Conservation (phyloP, 1,140 invertebrate species). For the Acromyrmex charruanus region DNA sequence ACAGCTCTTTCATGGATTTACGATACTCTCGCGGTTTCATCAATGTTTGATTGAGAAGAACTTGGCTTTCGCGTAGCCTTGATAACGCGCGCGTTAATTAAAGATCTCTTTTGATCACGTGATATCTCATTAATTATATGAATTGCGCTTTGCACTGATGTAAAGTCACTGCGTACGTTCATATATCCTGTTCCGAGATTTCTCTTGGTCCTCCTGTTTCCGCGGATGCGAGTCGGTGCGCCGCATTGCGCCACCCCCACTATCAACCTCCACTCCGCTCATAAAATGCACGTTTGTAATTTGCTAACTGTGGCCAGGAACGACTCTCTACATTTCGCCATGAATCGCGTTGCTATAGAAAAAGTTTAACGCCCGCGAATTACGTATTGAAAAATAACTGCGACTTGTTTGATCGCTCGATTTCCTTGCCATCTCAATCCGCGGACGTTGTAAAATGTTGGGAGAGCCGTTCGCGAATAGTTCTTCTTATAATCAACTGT, state of each 20-base stretch:
- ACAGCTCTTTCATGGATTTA: neutral
- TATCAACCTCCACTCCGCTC: constrained; percentile 40
- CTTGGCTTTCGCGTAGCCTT: neutral
- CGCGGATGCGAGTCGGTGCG: constrained; percentile 63
- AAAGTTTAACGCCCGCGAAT: neutral
- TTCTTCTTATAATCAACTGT: constrained; percentile 8
- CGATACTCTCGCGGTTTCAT: neutral
- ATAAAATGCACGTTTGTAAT: constrained; percentile 52
- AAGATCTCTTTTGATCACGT: neutral
- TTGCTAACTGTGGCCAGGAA: constrained; percentile 27
- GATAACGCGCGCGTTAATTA: constrained; percentile 26
- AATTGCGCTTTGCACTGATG: neutral
- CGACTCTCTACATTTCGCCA: neutral
- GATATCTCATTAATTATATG: constrained; percentile 24
- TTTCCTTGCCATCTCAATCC: neutral
- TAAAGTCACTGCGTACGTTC: neutral
- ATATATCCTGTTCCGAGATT: neutral
- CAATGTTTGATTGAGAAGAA: neutral
- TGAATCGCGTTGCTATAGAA: neutral
- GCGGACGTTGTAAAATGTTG: neutral
- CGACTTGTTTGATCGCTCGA: neutral
- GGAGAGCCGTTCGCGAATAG: neutral
- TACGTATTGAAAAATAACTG: constrained; percentile 11
- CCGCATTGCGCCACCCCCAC: constrained; percentile 69
- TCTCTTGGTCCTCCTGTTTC: constrained; percentile 14